phyloP scores from a whole-genome alignment of 2,888 invertebrate species.

The Sipunculus nudus region DNA sequence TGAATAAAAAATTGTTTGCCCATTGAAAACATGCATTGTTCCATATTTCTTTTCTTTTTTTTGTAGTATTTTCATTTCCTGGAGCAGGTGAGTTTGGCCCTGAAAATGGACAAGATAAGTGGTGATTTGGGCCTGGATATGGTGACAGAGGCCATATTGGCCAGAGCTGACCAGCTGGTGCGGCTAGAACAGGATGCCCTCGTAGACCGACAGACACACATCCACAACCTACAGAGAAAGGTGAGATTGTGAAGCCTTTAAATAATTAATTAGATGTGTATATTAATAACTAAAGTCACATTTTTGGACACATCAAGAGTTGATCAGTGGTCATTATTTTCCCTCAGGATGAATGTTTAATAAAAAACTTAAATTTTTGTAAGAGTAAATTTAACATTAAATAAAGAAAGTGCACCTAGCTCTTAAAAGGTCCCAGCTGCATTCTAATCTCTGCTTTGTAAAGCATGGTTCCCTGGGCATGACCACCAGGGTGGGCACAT shows the following conservation, averaged over 20 bases:
- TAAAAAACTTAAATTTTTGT: no score
- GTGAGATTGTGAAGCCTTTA: constrained; percentile 64
- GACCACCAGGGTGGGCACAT: no score
- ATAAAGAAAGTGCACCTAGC: no score
- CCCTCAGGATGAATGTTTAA: no score
- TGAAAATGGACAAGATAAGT: constrained; percentile 86
- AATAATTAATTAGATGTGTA: neutral
- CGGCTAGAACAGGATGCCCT: constrained; percentile 83
- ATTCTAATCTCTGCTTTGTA: no score
- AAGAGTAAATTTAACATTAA: no score
- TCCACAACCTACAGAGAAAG: constrained; percentile 88
- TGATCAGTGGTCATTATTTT: no score
- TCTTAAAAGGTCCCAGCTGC: no score
- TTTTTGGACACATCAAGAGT: no score
- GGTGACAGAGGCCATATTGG: constrained; percentile 83
- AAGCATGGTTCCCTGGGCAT: no score
- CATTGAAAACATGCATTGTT: neutral
- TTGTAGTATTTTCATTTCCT: constrained; percentile 74
- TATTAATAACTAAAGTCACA: no score
- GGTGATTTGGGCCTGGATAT: constrained; percentile 83
- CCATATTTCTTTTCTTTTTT: neutral
- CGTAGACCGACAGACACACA: constrained; percentile 85
- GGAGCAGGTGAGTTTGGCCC: constrained; percentile 81
- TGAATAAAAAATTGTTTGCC: neutral
- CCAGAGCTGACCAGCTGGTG: constrained; percentile 85